Conservation (phyloP, 2,797 vertebrate species). For the Bryconaethiops microstoma region DNA sequence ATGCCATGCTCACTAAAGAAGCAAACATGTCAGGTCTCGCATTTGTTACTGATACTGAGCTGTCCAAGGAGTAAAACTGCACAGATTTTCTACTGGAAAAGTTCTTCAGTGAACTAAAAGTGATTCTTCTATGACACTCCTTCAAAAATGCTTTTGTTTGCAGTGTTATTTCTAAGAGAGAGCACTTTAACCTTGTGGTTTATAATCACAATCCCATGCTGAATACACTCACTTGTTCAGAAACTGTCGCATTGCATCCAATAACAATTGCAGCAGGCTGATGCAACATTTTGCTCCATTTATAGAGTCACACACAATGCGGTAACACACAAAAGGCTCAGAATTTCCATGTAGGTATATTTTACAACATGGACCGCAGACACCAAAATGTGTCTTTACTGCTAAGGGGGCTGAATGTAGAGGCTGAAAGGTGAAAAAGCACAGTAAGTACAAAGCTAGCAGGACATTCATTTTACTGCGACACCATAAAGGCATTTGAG, state of each 20-base stretch:
- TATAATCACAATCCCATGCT: neutral
- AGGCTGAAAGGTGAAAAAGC: neutral
- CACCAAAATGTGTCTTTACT: no score
- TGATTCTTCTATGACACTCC: neutral
- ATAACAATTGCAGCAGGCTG: constrained; percentile 18
- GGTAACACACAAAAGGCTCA: neutral
- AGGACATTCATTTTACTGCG: constrained; percentile 6
- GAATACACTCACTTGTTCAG: neutral
- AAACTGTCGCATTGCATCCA: constrained; percentile 6
- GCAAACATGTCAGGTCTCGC: no score
- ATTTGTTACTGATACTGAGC: no score
- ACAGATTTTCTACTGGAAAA: neutral
- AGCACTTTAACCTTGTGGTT: neutral
- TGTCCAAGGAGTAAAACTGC: no score
- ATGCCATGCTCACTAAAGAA: no score
- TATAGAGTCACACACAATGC: neutral
- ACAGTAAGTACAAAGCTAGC: neutral
- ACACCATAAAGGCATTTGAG: constrained; percentile 8
- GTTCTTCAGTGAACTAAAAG: neutral
- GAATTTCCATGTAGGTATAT: neutral
- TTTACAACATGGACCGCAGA: neutral
- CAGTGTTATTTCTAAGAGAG: neutral
- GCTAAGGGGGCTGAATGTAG: neutral
- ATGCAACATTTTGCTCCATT: constrained; percentile 5
- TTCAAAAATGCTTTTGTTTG: neutral